Base-by-base conservation (phyloP, 2,888 invertebrate species). In the Mechanitis mazaeus region DNA sequence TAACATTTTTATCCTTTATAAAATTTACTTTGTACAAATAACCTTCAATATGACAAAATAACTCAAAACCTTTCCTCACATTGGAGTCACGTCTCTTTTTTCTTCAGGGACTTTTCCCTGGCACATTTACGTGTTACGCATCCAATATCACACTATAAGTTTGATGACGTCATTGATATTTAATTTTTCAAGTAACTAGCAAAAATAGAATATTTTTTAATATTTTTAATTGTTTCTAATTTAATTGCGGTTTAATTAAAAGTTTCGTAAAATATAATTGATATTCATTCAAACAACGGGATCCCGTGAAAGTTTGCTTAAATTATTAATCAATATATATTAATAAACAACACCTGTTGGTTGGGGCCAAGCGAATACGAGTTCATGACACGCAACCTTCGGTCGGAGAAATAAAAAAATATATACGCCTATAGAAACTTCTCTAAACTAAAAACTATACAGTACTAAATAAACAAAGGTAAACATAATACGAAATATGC, bases 291-390 rank as follows among this genome's bases (percentile, higher is more conserved):
- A 35, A 35, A 6, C 9, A 42, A 42, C 9, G 7, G 7, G 28
- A 54, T 33, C 35, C 50, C 55, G 54, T 54, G 54, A 55, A 56
- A 35, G 38, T 60, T 54, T 66, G 69, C 71, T 73, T 75, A 72
- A 77, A 84, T 83, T 81, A 80, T 80, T 81, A 84, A 84, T 81
- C 79, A 84, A 75, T 75, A 71, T 72, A 9, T 42, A 42, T 7
- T 35, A 35, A 5, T 35, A 2, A 72, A 65, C 76, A 71, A 11
- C 84, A 86, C 87, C 85, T 87, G 87, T 87, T 86, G 86, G 73
- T 70, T 73, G 61, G 61, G 68, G 71, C 64, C 67, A 66, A 72
- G 68, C 68, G 75, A 74, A 72, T 71, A 74, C 81, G 73, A 74
- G 73, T 68, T 66, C 69, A 63, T 54, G 78, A 75, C 87, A 86